phyloP scores from a whole-genome alignment of 2,113 vertebrate genomes.

The Periophthalmodon schlosseri region DNA sequence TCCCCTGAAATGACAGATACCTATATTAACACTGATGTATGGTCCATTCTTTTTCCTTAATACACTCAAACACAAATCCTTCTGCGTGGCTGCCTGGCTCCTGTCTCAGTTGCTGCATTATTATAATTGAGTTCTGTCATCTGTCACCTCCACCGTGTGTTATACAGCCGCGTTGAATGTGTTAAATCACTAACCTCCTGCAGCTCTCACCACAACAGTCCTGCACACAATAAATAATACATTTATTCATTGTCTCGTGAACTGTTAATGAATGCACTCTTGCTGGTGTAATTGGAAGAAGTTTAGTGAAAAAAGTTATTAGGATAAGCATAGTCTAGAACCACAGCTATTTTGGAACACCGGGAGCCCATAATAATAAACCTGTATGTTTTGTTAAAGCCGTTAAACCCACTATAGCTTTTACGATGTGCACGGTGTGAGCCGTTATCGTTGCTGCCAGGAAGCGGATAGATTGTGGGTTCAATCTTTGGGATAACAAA shows the following conservation, averaged over 20 bases:
- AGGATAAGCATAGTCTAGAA: not conserved
- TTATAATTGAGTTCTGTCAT: slow-evolving; percentile 26
- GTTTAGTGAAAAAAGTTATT: not conserved
- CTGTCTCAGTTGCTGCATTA: slow-evolving; percentile 7
- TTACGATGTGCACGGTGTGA: not conserved
- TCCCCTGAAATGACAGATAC: not conserved
- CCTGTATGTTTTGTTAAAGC: not conserved
- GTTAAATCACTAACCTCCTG: slow-evolving; percentile 26
- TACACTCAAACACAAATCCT: slow-evolving; percentile 2
- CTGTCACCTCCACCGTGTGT: not conserved
- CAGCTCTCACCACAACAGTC: not conserved
- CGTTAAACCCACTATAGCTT: not conserved
- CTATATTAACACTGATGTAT: not conserved
- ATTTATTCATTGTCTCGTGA: slow-evolving; percentile 5
- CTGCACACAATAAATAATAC: slow-evolving; percentile 1
- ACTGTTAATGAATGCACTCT: not conserved
- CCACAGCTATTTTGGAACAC: not conserved
- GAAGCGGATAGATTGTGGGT: too few relatives aligned
- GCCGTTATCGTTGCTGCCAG: too few relatives aligned
- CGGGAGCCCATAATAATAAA: too few relatives aligned
- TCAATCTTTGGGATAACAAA: too few relatives aligned
- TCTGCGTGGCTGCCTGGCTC: slow-evolving; percentile 6
- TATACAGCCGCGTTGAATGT: slow-evolving; percentile 27
- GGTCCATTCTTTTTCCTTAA: slow-evolving; percentile 8
- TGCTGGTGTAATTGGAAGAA: not conserved